A percentile compares a stretch with the other conserved stretches of the same genome.
phyloP scores from a whole-genome alignment of 2,888 invertebrate genomes.

The Troides aeacus region DNA sequence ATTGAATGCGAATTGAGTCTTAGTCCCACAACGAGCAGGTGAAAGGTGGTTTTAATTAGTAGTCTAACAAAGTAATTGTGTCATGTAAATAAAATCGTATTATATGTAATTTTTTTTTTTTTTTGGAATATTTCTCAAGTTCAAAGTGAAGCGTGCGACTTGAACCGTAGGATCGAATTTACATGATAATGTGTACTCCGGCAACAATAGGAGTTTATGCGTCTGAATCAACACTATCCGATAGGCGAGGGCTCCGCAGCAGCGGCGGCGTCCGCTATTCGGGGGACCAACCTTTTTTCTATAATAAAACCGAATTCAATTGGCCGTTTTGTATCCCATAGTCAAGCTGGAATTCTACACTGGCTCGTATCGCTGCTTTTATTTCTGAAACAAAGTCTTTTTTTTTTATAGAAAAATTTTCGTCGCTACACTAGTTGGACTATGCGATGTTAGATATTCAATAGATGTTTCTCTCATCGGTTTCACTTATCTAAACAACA shows the following conservation, averaged over 20 bases:
- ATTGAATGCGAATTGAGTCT: too few species aligned
- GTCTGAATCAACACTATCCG: slow-evolving; percentile 29
- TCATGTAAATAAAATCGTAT: too few species aligned
- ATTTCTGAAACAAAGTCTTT: slow-evolving; percentile 17
- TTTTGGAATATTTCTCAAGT: background rate
- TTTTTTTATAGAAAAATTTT: slow-evolving; percentile 16
- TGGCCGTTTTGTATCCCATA: slow-evolving; percentile 29
- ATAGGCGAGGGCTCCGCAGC: slow-evolving; percentile 21
- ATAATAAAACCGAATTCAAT: slow-evolving; percentile 29
- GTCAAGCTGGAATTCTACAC: slow-evolving; percentile 26
- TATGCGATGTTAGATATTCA: too few species aligned
- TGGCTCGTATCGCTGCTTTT: slow-evolving; percentile 19
- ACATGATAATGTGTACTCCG: slow-evolving; percentile 28
- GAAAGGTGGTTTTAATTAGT: too few species aligned
- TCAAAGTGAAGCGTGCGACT: slow-evolving; percentile 9
- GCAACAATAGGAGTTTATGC: slow-evolving; percentile 29
- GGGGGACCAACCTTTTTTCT: slow-evolving; percentile 14
- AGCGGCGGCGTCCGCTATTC: slow-evolving; percentile 21
- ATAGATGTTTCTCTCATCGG: too few species aligned
- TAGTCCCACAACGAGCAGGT: too few species aligned
- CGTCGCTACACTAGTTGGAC: background rate
- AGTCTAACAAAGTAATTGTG: too few species aligned
- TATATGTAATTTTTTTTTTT: too few species aligned
- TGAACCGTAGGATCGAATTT: slow-evolving; percentile 24
- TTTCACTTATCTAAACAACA: too few species aligned